These are phyloP conservation scores for Lepidocolaptes lacrymiger DNA, from an alignment of 2,797 vertebrate genomes.

Conservation along the genomic window DNA sequence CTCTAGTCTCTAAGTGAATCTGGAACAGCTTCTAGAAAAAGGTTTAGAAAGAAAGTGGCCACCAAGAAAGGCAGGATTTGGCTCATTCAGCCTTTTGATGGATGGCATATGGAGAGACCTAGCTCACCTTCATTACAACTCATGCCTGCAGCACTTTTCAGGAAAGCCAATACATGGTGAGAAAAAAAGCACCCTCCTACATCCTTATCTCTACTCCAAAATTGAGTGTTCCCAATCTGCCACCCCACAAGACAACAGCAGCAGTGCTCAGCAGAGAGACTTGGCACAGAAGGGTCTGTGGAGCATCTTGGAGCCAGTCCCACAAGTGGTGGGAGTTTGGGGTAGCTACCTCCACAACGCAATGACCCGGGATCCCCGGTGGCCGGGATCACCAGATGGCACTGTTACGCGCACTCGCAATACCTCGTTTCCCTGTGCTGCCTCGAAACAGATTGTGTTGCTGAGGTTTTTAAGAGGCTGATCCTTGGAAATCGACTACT, in stretches of 20 bases:
- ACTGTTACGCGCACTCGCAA: neutral
- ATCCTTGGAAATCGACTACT: neutral
- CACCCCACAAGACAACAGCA: neutral
- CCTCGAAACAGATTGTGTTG: fast-evolving
- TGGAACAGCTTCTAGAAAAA: neutral
- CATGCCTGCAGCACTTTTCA: neutral
- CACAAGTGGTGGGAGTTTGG: fast-evolving
- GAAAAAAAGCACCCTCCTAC: neutral
- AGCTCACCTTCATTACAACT: neutral
- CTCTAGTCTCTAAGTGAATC: neutral
- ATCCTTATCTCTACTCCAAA: neutral
- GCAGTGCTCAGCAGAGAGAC: neutral
- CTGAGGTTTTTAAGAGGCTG: neutral
- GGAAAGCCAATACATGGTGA: neutral
- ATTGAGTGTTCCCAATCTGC: neutral
- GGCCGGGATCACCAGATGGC: slow-evolving; percentile 21
- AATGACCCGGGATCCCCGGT: neutral
- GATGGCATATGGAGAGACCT: neutral
- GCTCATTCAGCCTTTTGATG: neutral
- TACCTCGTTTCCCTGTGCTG: fast-evolving
- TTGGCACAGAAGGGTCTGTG: too few relatives aligned
- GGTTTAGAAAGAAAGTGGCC: neutral
- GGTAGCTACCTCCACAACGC: fast-evolving
- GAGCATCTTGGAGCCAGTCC: neutral
- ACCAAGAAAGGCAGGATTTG: neutral